Evolutionary conservation across 2,797 vertebrate species (phyloP), one percentile per base, ranked within the genome.

Genomic region (Acridotheres tristis): DNA sequence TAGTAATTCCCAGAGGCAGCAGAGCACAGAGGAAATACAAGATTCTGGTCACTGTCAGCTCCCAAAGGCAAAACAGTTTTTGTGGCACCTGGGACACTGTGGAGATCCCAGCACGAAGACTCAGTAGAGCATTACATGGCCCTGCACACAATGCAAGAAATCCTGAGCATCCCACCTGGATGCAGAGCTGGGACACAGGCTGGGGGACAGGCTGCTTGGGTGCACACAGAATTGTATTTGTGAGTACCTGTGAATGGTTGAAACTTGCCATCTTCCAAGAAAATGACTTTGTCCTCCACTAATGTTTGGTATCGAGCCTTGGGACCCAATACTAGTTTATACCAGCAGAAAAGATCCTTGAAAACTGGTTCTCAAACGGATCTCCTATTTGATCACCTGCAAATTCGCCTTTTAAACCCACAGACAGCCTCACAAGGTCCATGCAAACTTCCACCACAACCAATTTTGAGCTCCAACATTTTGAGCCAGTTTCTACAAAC

Each of bases 241-340:
- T 77, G 77, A 40, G 14, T 26, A 21, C 1, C 4, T 25, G 45
- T 4, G 38, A 75, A 57, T 19, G 27, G 20, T 18, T 77, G 68
- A 67, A 66, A 66, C 4, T 3, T 50, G 48, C 10, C 5, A 3
- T 40, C 69, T 32, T 67, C 38, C 54, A 43, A 43, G 14, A 69
- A 95, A 85, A 73, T 5, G 0, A 29, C 36, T 30, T 54, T 38
- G 25, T 7, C 36, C 20, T 92, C 30, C 8, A 1, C 36, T 53
- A 10, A 15, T 14, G 3, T 10, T 48, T 61, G 27, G 5, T 9
- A 4, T 14, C 0, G 0, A 73, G 51, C n/a, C 86, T 45, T 48
- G 11, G 11, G 23, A 74, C 18, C 36, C 61, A 71, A 29, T 10
- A 63, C 2, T 15, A 61, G 26, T 18, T 74, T 40, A 36, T 27